Base-by-base conservation (phyloP, 2,888 invertebrate species). In the Linnaemya tessellans region DNA sequence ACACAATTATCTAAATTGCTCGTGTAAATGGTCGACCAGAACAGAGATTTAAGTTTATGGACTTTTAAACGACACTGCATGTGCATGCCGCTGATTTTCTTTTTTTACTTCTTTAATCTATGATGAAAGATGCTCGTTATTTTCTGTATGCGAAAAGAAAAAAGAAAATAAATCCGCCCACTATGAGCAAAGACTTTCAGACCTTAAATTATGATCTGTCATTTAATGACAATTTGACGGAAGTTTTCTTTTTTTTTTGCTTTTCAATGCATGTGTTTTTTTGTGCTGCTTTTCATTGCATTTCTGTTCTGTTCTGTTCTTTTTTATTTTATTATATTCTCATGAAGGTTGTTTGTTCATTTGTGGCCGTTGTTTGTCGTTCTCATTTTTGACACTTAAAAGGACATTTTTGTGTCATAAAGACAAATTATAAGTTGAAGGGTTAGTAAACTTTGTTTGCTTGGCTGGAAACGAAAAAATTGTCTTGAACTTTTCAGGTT, bases 371-470 rank as follows among this genome's bases (percentile, higher is more conserved):
- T 73, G 64, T 46, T 74, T 65, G 35, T 51, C 60, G 70, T 65
- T 71, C 22, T 77, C 73, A 62, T 77, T 85, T 77, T 54, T 82
- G 85, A 83, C 83, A 85, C 82, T 85, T 85, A 75, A 67, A 71
- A 75, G 85, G 85, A 85, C 85, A 83, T 71, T 79, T 75, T 60
- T 71, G 65, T 85, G 83, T 74, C 83, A 80, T 75, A 75, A 75
- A 85, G 85, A 85, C 85, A 85, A 85, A 85, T 85, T 85, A 65
- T 60, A 80, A 75, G 85, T 82, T 85, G 75, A 85, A 85, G 70
- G 82, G 85, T 85, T 75, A 83, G 65, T 85, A 82, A 82, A 82
- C 85, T 85, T 74, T 82, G 65, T 77, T 51, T 74, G 58, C 25
- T n/a, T 35, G 60, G 20, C 46, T 35, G 15, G 15, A 46, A 38